Evolutionary conservation across 2,888 invertebrate species (phyloP).

Genomic region (Cataglyphis livida): DNA sequence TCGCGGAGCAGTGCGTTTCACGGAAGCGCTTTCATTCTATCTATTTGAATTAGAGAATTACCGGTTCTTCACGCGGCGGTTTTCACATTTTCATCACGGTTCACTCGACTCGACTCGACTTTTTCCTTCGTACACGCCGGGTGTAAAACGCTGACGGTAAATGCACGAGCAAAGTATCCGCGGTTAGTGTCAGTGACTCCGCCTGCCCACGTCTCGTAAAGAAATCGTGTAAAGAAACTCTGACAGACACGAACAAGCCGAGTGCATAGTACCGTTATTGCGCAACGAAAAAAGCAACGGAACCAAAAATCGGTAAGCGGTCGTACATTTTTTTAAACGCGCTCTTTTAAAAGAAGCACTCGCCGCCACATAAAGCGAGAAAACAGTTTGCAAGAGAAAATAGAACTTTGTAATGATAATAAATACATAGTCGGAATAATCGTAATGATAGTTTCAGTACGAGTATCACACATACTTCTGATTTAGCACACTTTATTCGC

Average conservation of each 20-base stretch:
- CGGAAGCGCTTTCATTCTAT: constrained; percentile 38
- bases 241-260: neutral
- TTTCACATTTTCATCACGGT: constrained; percentile 40
- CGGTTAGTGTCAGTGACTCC: constrained; percentile 3
- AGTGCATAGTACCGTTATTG: constrained; percentile 12
- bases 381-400: neutral
- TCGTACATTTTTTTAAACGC: neutral
- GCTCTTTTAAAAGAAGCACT: neutral
- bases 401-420: neutral
- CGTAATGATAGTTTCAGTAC: constrained; percentile 15
- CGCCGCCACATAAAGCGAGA: neutral
- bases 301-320: neutral
- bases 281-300: neutral
- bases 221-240: constrained; percentile 5
- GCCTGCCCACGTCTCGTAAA: constrained; percentile 12
- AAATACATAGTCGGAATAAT: neutral
- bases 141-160: neutral
- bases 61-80: constrained; percentile 24
- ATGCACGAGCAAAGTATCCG: constrained; percentile 1
- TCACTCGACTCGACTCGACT: neutral
- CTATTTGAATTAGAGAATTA: constrained; percentile 1
- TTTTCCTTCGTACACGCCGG: neutral
- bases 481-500: constrained; percentile 19
- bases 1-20: constrained; percentile 12
- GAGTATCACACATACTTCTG: constrained; percentile 9